phyloP scores from a whole-genome alignment of 2,888 invertebrate genomes.

The Onthophagus sagittarius region DNA sequence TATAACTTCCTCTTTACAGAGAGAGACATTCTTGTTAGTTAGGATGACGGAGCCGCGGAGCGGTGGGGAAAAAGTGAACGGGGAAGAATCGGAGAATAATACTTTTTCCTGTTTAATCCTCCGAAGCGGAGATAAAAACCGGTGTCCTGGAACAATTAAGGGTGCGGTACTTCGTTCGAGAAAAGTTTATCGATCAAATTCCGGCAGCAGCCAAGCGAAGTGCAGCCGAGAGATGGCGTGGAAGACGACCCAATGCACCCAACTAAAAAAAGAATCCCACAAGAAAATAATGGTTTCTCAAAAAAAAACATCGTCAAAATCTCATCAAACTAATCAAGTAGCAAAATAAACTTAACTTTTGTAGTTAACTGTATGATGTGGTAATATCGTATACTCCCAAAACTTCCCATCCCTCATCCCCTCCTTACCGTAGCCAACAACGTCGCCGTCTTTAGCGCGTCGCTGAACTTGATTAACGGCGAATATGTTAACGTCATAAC shows the following conservation, averaged over 20 bases:
- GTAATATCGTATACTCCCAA: background rate
- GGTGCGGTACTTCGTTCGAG: background rate
- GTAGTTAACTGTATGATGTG: background rate
- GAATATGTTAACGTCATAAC: conserved; percentile 13
- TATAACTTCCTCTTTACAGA: background rate
- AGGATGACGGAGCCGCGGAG: background rate
- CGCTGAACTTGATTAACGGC: conserved; percentile 10
- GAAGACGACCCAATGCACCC: background rate
- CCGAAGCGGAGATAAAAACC: background rate
- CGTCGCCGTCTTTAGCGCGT: background rate
- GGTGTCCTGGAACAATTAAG: conserved; percentile 3
- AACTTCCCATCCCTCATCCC: background rate
- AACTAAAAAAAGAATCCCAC: background rate
- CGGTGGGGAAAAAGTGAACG: background rate
- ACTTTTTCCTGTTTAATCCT: background rate
- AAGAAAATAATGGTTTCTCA: too few relatives aligned
- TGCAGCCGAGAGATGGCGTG: background rate
- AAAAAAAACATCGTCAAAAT: too few relatives aligned
- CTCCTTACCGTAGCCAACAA: background rate
- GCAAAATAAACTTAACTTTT: background rate
- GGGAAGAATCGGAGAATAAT: background rate
- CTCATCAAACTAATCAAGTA: background rate
- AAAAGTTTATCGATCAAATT: conserved; percentile 5
- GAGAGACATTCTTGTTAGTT: background rate
- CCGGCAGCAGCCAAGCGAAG: background rate